Conservation (phyloP, 2,113 vertebrate species). For the Corydoras maculifer region DNA sequence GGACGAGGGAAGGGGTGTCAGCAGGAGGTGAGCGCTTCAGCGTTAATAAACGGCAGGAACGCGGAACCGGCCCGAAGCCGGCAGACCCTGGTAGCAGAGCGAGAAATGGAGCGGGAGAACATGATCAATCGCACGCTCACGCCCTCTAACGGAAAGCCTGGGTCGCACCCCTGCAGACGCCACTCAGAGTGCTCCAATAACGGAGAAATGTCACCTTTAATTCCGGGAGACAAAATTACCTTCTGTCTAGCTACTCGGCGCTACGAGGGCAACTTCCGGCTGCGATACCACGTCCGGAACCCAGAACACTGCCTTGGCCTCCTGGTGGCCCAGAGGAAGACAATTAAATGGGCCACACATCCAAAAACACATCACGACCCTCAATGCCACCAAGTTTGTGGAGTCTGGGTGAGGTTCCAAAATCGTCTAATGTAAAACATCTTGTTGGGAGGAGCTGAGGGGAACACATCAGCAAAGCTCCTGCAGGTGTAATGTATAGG, state of each 20-base stretch:
- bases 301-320: too few relatives aligned
- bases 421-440: too few relatives aligned
- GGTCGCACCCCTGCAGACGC: slow-evolving; percentile 10
- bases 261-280: too few relatives aligned
- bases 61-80: slow-evolving; percentile 22
- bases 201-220: slow-evolving; percentile 20
- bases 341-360: too few relatives aligned
- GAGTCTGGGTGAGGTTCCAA: too few relatives aligned
- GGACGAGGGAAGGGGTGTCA: slow-evolving; percentile 27
- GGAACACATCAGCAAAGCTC: too few relatives aligned
- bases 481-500: too few relatives aligned
- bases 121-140: slow-evolving; percentile 31
- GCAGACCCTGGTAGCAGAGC: slow-evolving; percentile 22
- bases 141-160: slow-evolving; percentile 24
- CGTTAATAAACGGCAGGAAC: slow-evolving; percentile 48
- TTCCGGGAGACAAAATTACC: neutral
- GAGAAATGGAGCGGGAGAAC: neutral
- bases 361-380: too few relatives aligned
- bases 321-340: too few relatives aligned
- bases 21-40: slow-evolving; percentile 47
- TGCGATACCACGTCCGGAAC: too few relatives aligned
- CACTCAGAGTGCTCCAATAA: slow-evolving; percentile 7
- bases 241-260: neutral
- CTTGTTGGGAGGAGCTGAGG: too few relatives aligned
- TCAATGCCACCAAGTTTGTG: too few relatives aligned